Evolutionary conservation across 2,888 invertebrate species (phyloP).

Genomic region (Actias luna): DNA sequence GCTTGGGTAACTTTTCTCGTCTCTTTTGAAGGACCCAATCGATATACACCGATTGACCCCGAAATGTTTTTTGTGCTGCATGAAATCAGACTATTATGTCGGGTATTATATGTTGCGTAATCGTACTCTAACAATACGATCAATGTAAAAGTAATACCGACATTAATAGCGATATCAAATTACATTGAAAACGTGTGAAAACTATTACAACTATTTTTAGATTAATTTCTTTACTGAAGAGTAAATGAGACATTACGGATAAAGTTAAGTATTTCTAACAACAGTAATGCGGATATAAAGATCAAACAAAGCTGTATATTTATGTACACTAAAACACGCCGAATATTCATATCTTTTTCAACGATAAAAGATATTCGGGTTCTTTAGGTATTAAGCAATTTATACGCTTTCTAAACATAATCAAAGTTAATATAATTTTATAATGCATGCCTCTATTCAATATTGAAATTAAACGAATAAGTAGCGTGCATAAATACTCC

Average conservation of each 20-base stretch:
- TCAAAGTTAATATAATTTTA: background rate
- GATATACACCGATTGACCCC: no score
- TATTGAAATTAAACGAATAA: background rate
- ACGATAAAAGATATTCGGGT: background rate
- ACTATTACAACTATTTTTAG: no score
- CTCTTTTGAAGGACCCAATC: no score
- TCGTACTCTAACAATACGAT: background rate
- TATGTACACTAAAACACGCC: background rate
- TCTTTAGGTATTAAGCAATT: background rate
- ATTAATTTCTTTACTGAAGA: background rate
- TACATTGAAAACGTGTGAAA: no score
- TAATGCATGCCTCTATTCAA: background rate
- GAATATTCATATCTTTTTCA: background rate
- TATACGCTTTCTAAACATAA: conserved; percentile 8
- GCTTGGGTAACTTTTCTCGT: no score
- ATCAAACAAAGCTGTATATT: background rate
- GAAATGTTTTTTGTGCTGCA: no score
- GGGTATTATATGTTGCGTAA: background rate
- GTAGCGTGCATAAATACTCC: background rate
- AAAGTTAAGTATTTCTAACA: background rate
- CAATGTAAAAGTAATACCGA: background rate
- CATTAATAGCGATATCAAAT: background rate
- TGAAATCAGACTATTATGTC: background rate
- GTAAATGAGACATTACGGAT: background rate
- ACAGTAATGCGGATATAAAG: background rate